Evolutionary conservation across 2,113 vertebrate genomes (phyloP).

Genomic region (Nematolebias whitei): DNA sequence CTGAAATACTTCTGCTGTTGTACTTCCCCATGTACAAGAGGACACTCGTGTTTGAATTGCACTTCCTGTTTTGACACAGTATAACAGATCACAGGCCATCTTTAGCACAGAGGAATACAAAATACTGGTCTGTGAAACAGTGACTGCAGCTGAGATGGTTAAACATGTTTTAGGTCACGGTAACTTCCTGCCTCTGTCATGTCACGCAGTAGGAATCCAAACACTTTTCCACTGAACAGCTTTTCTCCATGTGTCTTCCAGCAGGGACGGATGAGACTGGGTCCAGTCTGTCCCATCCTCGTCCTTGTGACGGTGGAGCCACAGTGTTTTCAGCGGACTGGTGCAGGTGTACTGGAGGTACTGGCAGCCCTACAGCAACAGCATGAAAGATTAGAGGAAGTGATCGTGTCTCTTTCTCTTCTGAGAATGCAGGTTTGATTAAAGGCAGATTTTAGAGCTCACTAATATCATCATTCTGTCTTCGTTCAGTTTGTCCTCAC

Average conservation of each 20-base stretch:
- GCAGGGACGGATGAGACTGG: slow-evolving; percentile 34
- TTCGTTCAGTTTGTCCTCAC: slow-evolving; percentile 54
- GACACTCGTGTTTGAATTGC: not conserved
- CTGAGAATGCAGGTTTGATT: not conserved
- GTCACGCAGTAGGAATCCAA: slow-evolving; percentile 88
- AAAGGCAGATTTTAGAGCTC: not conserved
- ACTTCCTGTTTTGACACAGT: not conserved
- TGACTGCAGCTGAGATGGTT: not conserved
- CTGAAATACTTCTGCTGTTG: too few relatives aligned
- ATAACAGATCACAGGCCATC: not conserved
- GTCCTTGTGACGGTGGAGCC: slow-evolving; percentile 73
- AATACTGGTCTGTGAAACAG: not conserved
- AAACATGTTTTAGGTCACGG: not conserved
- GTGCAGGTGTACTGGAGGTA: slow-evolving; percentile 86
- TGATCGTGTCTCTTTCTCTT: too few relatives aligned
- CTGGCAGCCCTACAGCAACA: slow-evolving; percentile 81
- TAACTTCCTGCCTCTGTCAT: not conserved
- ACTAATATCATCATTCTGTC: not conserved
- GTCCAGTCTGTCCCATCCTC: slow-evolving; percentile 65
- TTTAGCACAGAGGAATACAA: not conserved
- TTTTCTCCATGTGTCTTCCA: slow-evolving; percentile 81
- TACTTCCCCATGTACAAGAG: too few relatives aligned
- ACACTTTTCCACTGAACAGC: slow-evolving; percentile 87
- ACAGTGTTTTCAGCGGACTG: slow-evolving; percentile 84
- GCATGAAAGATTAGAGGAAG: too few relatives aligned